These are phyloP conservation scores for Megalops atlanticus DNA, from an alignment of 2,113 vertebrate genomes.

Conservation along the genomic window DNA sequence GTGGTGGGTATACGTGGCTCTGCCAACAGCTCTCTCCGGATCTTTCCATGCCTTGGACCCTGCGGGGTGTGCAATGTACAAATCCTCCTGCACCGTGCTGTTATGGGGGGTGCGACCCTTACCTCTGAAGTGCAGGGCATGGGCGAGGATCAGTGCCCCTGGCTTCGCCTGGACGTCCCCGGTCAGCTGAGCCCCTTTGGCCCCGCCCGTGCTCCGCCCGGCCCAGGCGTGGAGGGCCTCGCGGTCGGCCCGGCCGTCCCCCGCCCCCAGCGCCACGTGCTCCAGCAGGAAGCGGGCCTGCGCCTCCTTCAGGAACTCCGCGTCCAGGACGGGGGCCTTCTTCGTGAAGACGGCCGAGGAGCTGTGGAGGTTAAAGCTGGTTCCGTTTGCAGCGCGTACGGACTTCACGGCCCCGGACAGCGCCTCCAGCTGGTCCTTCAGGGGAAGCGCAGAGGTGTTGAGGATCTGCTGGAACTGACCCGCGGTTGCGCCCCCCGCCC, in stretches of 20 bases:
- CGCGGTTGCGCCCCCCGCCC: conserved; percentile 51
- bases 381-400: conserved; percentile 42
- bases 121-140: conserved; percentile 65
- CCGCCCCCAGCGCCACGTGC: conserved; percentile 51
- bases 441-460: not conserved
- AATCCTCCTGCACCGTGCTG: no score
- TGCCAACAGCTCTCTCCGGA: no score
- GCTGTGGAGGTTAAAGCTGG: conserved; percentile 47
- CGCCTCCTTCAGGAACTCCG: conserved; percentile 50
- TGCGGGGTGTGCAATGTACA: no score
- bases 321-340: conserved; percentile 37
- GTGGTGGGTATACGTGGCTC: no score
- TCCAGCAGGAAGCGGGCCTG: conserved; percentile 44
- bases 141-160: conserved; percentile 57
- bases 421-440: conserved; percentile 20
- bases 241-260: conserved; percentile 49
- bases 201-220: conserved; percentile 45
- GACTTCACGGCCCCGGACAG: conserved; percentile 44
- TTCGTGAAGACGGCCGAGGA: conserved; percentile 60
- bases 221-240: conserved; percentile 58
- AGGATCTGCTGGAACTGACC: conserved; percentile 56
- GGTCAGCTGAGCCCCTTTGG: conserved; percentile 39
- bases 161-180: conserved; percentile 44
- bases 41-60: no score
- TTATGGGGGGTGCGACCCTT: no score